Evolutionary conservation across 1,140 invertebrate genomes (phyloP).

Genomic region (Panagrolaimus sp.): DNA sequence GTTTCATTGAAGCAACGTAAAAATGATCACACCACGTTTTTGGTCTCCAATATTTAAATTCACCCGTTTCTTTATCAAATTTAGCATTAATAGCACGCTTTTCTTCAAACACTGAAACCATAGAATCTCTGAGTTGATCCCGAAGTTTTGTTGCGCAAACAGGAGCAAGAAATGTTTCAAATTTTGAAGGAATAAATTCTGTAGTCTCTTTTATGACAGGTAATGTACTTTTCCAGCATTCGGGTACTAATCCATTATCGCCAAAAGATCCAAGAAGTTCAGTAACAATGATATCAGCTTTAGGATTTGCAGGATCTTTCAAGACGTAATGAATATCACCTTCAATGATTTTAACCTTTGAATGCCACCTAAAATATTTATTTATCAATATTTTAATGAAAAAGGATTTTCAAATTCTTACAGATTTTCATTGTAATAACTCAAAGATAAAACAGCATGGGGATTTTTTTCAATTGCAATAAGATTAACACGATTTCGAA

Average conservation of each 20-base stretch:
- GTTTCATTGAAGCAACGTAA: background rate
- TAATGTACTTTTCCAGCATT: constrained; percentile 66
- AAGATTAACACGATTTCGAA: background rate
- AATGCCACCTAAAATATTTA: background rate
- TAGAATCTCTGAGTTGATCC: background rate
- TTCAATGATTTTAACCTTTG: background rate
- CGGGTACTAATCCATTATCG: constrained; percentile 95
- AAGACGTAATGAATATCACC: background rate
- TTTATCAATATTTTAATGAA: too few relatives aligned
- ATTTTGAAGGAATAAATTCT: background rate
- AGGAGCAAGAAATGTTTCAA: background rate
- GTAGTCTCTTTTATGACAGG: background rate
- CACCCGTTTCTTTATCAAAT: background rate
- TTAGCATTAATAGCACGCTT: background rate
- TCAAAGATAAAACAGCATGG: background rate
- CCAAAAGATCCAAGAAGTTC: constrained; percentile 94
- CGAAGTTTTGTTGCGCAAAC: background rate
- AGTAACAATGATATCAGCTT: constrained; percentile 83
- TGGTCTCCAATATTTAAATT: background rate
- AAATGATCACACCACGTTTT: background rate
- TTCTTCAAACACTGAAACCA: background rate
- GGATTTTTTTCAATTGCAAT: constrained; percentile 7
- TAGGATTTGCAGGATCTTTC: background rate
- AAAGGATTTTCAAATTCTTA: background rate
- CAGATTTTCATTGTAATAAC: background rate